These are phyloP conservation scores for Oreocharis arfaki DNA, from an alignment of 2,113 vertebrate species.

Conservation along the genomic window DNA sequence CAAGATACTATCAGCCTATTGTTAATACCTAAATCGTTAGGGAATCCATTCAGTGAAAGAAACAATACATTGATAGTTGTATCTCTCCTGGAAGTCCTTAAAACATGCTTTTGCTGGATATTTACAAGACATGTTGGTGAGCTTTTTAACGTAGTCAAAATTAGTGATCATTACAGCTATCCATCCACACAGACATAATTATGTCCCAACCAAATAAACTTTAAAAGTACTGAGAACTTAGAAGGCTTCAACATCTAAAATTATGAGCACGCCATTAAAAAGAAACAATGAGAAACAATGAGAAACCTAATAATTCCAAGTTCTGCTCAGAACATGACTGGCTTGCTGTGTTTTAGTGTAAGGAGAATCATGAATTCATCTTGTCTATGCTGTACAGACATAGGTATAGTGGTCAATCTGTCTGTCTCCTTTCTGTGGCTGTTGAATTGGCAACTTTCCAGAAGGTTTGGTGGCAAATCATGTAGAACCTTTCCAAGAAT, in stretches of 20 bases:
- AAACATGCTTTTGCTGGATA: fast-evolving
- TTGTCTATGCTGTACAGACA: background rate
- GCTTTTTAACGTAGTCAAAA: background rate
- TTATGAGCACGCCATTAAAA: background rate
- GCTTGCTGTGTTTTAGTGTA: background rate
- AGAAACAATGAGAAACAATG: background rate
- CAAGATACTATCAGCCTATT: background rate
- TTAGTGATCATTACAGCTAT: background rate
- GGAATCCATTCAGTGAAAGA: background rate
- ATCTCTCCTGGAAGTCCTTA: background rate
- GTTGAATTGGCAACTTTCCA: background rate
- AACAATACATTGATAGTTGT: background rate
- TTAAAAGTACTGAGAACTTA: background rate
- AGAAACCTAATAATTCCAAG: background rate
- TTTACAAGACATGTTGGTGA: background rate
- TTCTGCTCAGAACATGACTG: background rate
- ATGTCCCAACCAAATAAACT: background rate
- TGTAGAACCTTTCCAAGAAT: background rate
- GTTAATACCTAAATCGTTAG: background rate
- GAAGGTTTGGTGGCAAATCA: background rate
- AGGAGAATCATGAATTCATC: background rate
- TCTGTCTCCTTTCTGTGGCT: background rate
- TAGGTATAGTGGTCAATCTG: background rate
- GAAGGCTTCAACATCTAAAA: background rate
- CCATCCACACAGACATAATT: background rate